These are phyloP conservation scores for Australoheros facetus DNA, from an alignment of 2,797 vertebrate species.

Conservation along the genomic window DNA sequence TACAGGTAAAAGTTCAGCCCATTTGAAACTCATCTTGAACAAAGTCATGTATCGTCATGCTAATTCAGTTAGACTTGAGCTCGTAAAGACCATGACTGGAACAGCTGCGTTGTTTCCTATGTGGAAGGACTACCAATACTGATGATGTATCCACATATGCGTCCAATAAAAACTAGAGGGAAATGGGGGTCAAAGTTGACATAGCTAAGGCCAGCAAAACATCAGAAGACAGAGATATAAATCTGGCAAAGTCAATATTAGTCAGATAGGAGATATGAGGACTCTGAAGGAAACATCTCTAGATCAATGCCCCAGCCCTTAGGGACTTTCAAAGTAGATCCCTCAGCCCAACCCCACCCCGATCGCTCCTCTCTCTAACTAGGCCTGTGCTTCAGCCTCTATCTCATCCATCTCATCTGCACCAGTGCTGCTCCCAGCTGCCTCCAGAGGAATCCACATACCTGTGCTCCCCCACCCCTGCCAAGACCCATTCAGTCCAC, in stretches of 20 bases:
- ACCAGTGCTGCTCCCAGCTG: conserved; percentile 53
- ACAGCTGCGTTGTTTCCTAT: conserved; percentile 54
- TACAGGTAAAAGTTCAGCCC: conserved; percentile 46
- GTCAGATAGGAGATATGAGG: conserved; percentile 65
- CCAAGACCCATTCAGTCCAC: conserved; percentile 41
- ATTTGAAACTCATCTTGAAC: conserved; percentile 42
- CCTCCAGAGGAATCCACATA: conserved; percentile 62
- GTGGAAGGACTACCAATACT: conserved; percentile 45
- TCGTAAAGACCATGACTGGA: conserved; percentile 40
- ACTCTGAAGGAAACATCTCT: conserved; percentile 73
- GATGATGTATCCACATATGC: conserved; percentile 67
- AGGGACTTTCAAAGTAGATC: conserved; percentile 41
- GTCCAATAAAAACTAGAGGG: conserved; percentile 70
- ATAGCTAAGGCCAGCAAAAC: conserved; percentile 63
- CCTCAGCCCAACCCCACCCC: conserved; percentile 29
- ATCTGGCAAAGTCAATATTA: conserved; percentile 78
- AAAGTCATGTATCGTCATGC: conserved; percentile 45
- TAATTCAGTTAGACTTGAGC: conserved; percentile 53
- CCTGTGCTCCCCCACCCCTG: background rate
- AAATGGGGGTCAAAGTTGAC: conserved; percentile 73
- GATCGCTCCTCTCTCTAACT: conserved; percentile 42
- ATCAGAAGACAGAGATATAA: conserved; percentile 70
- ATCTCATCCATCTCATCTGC: conserved; percentile 73
- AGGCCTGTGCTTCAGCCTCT: conserved; percentile 43
- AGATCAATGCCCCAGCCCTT: conserved; percentile 57